Evolutionary conservation across 2,797 vertebrate genomes (phyloP).

Genomic region (Toxotes lorentzi): DNA sequence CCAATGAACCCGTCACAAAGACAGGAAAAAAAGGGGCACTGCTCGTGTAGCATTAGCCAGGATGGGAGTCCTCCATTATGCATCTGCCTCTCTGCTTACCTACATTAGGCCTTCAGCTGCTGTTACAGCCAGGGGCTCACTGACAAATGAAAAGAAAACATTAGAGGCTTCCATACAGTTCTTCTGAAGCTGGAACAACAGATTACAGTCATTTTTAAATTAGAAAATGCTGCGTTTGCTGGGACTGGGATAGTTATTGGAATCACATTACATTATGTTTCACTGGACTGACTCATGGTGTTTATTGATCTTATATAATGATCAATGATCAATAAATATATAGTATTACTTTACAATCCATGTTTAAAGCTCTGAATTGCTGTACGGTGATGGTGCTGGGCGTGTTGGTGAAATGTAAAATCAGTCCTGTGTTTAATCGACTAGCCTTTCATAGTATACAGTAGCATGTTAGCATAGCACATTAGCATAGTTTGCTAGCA

Average conservation of each 20-base stretch:
- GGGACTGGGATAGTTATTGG: neutral
- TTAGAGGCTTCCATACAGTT: neutral
- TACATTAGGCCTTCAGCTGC: slow-evolving; percentile 23
- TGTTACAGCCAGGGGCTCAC: neutral
- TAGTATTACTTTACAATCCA: neutral
- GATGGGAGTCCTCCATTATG: slow-evolving; percentile 19
- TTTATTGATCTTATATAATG: slow-evolving; percentile 5
- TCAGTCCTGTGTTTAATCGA: too few species aligned
- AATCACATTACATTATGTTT: neutral
- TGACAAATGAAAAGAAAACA: slow-evolving; percentile 17
- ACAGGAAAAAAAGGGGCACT: neutral
- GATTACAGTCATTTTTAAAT: neutral
- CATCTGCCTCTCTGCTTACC: slow-evolving; percentile 22
- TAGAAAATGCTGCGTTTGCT: neutral
- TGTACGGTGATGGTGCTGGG: neutral
- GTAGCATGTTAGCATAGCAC: too few species aligned
- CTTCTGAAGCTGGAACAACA: neutral
- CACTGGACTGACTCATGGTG: neutral
- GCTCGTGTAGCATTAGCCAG: slow-evolving; percentile 17
- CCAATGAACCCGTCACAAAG: slow-evolving; percentile 28
- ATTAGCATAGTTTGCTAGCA: too few species aligned
- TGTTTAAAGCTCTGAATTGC: neutral
- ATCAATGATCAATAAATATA: neutral
- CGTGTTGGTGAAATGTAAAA: neutral
- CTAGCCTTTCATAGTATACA: too few species aligned